phyloP scores from a whole-genome alignment of 1,140 invertebrate genomes.

The Trichonephila clavipes region DNA sequence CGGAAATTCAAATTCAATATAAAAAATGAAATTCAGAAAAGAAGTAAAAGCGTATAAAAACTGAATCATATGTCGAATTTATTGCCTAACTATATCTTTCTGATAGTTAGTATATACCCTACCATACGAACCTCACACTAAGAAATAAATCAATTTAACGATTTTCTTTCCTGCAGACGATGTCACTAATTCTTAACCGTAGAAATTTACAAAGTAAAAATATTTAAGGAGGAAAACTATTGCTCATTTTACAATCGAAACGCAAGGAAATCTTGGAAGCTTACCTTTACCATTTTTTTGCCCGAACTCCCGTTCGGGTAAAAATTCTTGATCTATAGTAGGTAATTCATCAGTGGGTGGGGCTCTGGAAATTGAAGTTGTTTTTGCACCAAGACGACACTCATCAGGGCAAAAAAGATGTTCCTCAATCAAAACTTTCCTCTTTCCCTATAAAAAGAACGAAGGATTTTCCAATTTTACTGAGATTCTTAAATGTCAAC shows the following conservation, averaged over 20 bases:
- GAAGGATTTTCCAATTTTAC: not conserved
- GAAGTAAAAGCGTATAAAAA: no score
- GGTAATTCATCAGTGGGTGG: not conserved
- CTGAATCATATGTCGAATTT: no score
- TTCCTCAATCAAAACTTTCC: not conserved
- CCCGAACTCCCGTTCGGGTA: not conserved
- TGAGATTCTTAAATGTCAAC: not conserved
- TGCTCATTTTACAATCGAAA: no score
- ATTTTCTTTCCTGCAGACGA: not conserved
- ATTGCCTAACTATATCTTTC: no score
- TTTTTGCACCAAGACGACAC: not conserved
- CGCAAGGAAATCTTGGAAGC: not conserved
- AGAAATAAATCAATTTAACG: conserved; percentile 10
- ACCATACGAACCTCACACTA: not conserved
- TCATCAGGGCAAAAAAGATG: not conserved
- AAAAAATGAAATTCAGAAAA: no score
- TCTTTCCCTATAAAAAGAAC: not conserved
- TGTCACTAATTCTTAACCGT: no score
- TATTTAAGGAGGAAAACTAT: no score
- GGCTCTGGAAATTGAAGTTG: not conserved
- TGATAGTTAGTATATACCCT: not conserved
- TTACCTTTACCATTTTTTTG: not conserved
- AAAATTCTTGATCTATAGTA: not conserved
- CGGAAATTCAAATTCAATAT: no score
- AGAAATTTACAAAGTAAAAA: not conserved